Conservation (phyloP, 2,888 invertebrate species). For the Lamellibrachia satsuma region DNA sequence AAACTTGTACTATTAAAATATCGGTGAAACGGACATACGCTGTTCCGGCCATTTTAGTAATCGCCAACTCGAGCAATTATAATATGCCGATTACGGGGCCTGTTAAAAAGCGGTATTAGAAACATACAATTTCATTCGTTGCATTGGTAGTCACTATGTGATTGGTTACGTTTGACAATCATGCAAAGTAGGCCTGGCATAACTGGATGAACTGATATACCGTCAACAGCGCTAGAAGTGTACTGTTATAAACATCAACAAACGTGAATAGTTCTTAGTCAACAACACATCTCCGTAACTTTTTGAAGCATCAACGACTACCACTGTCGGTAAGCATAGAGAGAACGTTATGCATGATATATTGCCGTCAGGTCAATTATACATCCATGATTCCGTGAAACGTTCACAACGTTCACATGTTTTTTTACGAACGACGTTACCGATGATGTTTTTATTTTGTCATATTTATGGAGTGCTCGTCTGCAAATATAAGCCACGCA, state of each 20-base stretch:
- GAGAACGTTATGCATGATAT: too few species aligned
- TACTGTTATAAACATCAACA: background rate
- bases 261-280: background rate
- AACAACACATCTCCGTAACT: background rate
- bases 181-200: background rate
- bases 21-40: background rate
- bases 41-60: background rate
- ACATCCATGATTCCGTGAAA: too few species aligned
- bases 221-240: background rate
- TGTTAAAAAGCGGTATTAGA: background rate
- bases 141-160: background rate
- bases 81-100: background rate
- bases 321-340: background rate
- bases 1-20: background rate
- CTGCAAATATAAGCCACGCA: too few species aligned
- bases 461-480: too few species aligned
- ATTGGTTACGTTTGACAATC: background rate
- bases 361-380: too few species aligned
- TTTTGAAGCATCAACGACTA: conserved; percentile 4
- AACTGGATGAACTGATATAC: background rate
- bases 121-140: background rate
- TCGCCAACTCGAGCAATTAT: background rate
- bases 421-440: too few species aligned
- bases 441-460: too few species aligned
- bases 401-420: too few species aligned